Evolutionary conservation across 2,113 vertebrate species (phyloP).

Genomic region (Pygoscelis adeliae): DNA sequence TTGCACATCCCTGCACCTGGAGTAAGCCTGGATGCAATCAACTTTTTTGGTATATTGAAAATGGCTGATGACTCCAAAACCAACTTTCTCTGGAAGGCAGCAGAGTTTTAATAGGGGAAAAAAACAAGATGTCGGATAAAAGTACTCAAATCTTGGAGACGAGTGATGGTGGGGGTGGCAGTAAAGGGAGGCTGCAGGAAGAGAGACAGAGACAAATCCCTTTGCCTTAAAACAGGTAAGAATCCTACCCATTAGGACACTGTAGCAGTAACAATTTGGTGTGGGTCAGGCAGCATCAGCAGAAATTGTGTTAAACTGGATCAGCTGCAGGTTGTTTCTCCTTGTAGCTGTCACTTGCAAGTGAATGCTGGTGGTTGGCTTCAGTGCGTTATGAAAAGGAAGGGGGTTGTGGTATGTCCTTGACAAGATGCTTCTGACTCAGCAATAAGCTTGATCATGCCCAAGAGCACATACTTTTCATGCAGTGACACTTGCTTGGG

Average conservation of each 20-base stretch:
- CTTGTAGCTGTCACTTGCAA: background rate
- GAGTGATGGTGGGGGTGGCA: background rate
- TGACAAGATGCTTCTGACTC: background rate
- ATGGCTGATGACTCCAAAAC: background rate
- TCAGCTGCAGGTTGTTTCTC: background rate
- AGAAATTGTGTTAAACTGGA: background rate
- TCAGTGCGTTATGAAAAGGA: background rate
- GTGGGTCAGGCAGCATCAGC: background rate
- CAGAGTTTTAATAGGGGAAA: background rate
- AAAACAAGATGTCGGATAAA: background rate
- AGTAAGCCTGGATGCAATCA: background rate
- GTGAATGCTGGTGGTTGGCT: background rate
- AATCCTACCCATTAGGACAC: background rate
- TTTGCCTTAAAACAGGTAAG: background rate
- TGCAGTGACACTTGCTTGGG: background rate
- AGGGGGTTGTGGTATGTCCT: background rate
- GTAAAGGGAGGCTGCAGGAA: background rate
- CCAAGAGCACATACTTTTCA: background rate
- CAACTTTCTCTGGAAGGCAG: background rate
- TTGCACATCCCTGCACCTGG: background rate
- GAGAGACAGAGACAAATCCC: background rate
- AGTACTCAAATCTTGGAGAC: background rate
- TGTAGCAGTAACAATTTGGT: background rate
- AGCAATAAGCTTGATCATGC: background rate
- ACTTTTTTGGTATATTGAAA: rapidly evolving